Conservation (phyloP, 2,797 vertebrate genomes). For the Pipistrellus kuhlii region DNA sequence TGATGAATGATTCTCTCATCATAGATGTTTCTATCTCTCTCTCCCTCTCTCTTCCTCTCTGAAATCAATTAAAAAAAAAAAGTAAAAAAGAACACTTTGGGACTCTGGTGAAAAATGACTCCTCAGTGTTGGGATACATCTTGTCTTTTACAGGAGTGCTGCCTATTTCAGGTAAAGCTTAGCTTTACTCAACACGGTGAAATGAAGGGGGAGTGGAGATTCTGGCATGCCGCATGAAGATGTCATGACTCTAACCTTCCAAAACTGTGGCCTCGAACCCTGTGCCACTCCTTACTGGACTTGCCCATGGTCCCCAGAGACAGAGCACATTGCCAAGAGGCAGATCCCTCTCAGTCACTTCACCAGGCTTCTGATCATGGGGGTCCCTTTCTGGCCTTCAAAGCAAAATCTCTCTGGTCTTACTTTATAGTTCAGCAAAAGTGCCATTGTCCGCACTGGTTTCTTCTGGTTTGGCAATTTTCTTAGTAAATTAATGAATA, state of each 20-base stretch:
- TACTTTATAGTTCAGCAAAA: constrained; percentile 49
- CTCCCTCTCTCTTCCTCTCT: too few relatives aligned
- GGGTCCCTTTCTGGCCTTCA: not conserved
- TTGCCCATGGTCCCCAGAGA: not conserved
- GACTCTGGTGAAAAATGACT: not conserved
- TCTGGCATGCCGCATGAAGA: not conserved
- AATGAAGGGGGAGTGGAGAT: not conserved
- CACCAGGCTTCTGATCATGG: not conserved
- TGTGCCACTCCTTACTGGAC: not conserved
- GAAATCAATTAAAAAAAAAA: too few relatives aligned
- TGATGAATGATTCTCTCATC: too few relatives aligned
- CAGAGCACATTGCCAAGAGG: not conserved
- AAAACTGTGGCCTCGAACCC: not conserved
- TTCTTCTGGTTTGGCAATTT: constrained; percentile 56
- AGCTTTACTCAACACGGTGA: constrained; percentile 20
- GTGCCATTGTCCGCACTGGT: not conserved
- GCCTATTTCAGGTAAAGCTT: not conserved
- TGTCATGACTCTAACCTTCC: not conserved
- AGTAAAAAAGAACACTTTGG: not conserved
- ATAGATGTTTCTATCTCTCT: too few relatives aligned
- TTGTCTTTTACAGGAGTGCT: not conserved
- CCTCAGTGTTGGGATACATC: not conserved
- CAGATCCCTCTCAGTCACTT: not conserved
- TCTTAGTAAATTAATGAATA: constrained; percentile 60
- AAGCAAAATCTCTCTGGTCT: not conserved